These are phyloP conservation scores for Diogma glabrata DNA, from an alignment of 2,888 invertebrate genomes.

Conservation along the genomic window DNA sequence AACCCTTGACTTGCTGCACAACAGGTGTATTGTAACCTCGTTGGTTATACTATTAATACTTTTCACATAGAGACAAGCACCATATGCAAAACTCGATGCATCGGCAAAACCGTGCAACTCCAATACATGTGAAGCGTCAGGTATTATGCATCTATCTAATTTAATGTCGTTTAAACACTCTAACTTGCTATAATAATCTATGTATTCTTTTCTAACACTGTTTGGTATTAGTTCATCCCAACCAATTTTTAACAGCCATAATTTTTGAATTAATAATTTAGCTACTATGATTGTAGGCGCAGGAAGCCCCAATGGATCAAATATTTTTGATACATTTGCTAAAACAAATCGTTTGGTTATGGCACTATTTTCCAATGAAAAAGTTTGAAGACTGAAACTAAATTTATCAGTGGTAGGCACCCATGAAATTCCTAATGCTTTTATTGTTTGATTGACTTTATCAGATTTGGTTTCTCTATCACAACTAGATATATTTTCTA, in stretches of 20 bases:
- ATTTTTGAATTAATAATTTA: neutral
- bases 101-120: too few relatives aligned
- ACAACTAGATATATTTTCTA: neutral
- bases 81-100: neutral
- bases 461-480: neutral
- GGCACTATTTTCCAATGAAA: neutral
- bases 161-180: too few relatives aligned
- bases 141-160: too few relatives aligned
- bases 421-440: neutral
- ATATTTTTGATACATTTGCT: neutral
- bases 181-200: too few relatives aligned
- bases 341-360: neutral
- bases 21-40: neutral
- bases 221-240: neutral
- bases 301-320: neutral
- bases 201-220: too few relatives aligned
- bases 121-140: neutral
- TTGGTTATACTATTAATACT: neutral
- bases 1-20: neutral
- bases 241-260: neutral
- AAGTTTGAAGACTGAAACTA: neutral
- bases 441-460: neutral
- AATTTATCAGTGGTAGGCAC: neutral
- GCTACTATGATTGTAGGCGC: neutral
- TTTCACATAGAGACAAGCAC: neutral